A percentile compares a stretch with the other conserved stretches of the same genome.
Evolutionary conservation across 2,888 invertebrate species (phyloP).

Genomic region (Masnerella sp.): DNA sequence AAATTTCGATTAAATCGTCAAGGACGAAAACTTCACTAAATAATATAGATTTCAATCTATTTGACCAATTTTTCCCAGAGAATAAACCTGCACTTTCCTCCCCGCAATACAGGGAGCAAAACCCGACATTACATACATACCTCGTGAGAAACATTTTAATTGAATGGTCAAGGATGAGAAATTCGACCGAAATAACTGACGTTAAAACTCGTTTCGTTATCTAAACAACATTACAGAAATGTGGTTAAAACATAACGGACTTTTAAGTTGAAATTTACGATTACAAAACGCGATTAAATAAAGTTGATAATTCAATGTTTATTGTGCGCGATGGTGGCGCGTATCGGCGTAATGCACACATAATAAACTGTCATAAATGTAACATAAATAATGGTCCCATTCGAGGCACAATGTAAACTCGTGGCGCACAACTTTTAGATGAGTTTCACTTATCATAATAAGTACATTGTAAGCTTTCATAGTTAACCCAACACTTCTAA

Average conservation of each 20-base stretch:
- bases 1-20: no score
- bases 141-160: no score
- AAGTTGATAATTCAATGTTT: neutral
- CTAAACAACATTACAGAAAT: neutral
- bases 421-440: conserved; percentile 20
- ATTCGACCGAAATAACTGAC: no score
- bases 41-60: no score
- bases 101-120: no score
- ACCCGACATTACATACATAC: no score
- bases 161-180: no score
- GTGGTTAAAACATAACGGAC: no score
- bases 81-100: no score
- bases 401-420: conserved; percentile 22
- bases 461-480: conserved; percentile 34
- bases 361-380: conserved; percentile 17
- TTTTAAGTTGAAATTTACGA: neutral
- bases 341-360: neutral
- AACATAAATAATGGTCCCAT: conserved; percentile 21
- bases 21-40: no score
- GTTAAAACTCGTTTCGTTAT: neutral
- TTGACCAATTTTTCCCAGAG: no score
- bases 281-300: neutral
- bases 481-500: conserved; percentile 18
- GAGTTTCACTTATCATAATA: conserved; percentile 40
- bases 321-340: neutral